Evolutionary conservation across 2,797 vertebrate genomes (phyloP).

Genomic region (Halcyon chelicuti): DNA sequence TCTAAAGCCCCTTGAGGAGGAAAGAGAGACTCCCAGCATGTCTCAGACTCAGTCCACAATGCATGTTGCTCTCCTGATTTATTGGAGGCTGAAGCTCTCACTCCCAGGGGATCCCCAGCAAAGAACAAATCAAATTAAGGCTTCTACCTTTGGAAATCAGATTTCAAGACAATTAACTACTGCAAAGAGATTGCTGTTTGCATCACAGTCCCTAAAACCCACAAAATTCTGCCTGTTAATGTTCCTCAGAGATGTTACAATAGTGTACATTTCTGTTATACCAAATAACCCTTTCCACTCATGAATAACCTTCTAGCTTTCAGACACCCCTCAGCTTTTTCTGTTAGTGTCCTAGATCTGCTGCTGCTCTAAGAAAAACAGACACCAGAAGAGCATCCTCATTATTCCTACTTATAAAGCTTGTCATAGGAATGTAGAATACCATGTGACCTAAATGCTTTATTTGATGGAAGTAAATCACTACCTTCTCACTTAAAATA

Average conservation of each 20-base stretch:
- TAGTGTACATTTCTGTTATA: neutral
- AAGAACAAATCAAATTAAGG: conserved; percentile 46
- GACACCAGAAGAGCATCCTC: neutral
- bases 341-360: neutral
- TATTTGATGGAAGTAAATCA: neutral
- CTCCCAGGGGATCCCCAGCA: neutral
- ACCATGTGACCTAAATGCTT: neutral
- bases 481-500: neutral
- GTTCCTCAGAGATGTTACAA: neutral
- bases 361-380: neutral
- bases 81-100: neutral
- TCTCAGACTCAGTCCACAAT: neutral
- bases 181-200: neutral
- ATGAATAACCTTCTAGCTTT: neutral
- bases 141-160: conserved; percentile 46
- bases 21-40: neutral
- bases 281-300: neutral
- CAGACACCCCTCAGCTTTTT: neutral
- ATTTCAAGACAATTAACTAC: conserved; percentile 43
- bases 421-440: neutral
- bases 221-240: neutral
- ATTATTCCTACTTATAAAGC: neutral
- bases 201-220: neutral
- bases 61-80: neutral
- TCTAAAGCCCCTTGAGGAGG: neutral